Evolutionary conservation across 1,140 invertebrate species (phyloP).

Genomic region (Orchesella cincta): DNA sequence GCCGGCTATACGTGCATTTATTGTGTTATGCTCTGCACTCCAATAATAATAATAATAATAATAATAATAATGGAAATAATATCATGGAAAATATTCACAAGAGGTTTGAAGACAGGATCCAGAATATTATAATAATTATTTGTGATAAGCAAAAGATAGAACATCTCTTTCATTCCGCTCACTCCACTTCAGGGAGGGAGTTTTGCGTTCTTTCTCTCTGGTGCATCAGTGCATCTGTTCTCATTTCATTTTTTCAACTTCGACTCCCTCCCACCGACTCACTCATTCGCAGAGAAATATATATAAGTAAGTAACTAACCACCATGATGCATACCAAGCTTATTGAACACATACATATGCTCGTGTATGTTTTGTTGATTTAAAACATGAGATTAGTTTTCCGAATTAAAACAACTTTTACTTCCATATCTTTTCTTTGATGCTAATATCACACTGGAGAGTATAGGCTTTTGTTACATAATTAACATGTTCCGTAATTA

Average conservation of each 20-base stretch:
- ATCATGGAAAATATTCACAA: slow-evolving; percentile 25
- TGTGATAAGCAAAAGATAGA: not conserved
- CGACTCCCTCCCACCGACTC: not conserved
- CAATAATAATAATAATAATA: slow-evolving; percentile 12
- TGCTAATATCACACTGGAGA: not conserved
- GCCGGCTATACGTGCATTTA: not conserved
- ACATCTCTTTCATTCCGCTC: not conserved
- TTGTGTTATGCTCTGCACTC: not conserved
- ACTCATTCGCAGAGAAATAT: not conserved
- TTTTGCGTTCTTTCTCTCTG: not conserved
- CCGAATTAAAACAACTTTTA: not conserved
- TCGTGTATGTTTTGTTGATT: not conserved
- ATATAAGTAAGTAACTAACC: not conserved
- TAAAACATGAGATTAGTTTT: not conserved
- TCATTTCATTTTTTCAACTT: not conserved
- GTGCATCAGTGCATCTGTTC: not conserved
- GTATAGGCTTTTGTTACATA: not conserved
- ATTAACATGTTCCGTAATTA: not conserved
- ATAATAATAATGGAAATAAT: not conserved
- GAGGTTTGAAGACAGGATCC: slow-evolving; percentile 24
- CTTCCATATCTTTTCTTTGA: not conserved
- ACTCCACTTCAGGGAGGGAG: not conserved
- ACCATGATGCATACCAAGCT: not conserved
- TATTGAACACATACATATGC: not conserved
- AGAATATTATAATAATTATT: slow-evolving; percentile 30